Evolutionary conservation across 53 echinoderm and acorn worm species (phyloP), one percentile per base, ranked within the genome.

Genomic region (Holothuria scabra): DNA sequence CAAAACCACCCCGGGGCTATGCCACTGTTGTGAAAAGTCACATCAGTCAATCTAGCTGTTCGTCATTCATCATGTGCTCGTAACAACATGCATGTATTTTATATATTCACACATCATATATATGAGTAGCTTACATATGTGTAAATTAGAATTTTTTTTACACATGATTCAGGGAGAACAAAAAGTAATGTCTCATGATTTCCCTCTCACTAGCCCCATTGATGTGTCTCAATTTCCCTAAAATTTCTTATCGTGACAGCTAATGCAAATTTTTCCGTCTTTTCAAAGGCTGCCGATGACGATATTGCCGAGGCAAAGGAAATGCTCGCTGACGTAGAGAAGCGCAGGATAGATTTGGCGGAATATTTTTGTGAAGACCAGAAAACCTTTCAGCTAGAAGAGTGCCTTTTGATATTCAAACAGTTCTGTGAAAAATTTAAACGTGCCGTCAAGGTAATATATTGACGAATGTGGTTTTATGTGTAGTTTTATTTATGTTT

Each of bases 291-390:
- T 71, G 92, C 97, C n/a, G 74, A 87, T 20, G 94, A 87, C 58
- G 97, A 97, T 46, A 59, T 92, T 9, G 59, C 79, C 4, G 88
- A 92, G 26, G 84, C 95, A 26, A 66, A 80, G 38, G 72, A 72
- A 56, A 92, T 94, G 92, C 38, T 97, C 60, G 83, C 82, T 41
- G 82, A 79, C 19, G 92, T 97, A 2, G 94, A 97, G 24, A 83
- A 86, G 81, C 86, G 85, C 58, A 84, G 90, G 55, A 63, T 79
- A n/a, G 67, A 89, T 22, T 63, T 99, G 18, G 93, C 99, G 12
- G 94, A 95, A 23, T 99, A 93, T 76, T 95, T 99, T 82, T 99
- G 99, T 46, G 99, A 99, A 32, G 99, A 99, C 84, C 55, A 66
- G 12, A 83, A 59, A 21, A 91, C 91, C 19, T 99, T 99, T 63